A percentile compares a stretch with the other conserved stretches of the same genome.
These are phyloP conservation scores for Lycodopsis pacificus DNA, from an alignment of 2,797 vertebrate genomes.

Conservation along the genomic window DNA sequence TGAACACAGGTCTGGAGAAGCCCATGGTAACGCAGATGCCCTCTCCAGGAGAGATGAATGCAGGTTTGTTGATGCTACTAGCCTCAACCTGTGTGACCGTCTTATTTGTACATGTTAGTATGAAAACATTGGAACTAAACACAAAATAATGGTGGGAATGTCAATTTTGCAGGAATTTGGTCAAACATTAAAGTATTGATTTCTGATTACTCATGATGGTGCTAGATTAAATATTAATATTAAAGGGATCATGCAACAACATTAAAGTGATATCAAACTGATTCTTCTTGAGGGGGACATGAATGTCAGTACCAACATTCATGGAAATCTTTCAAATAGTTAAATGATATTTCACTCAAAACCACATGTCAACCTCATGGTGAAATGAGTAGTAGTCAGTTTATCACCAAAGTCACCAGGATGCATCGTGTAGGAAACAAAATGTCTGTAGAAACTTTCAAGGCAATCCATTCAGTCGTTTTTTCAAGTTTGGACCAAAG, in stretches of 20 bases:
- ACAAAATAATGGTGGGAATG: neutral
- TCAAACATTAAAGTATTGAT: neutral
- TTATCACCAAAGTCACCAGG: neutral
- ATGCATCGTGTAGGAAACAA: neutral
- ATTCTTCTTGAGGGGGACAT: neutral
- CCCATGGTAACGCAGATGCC: neutral
- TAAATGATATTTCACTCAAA: neutral
- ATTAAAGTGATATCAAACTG: too few relatives aligned
- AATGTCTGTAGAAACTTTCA: neutral
- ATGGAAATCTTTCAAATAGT: neutral
- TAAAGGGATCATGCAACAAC: neutral
- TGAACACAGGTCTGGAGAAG: too few relatives aligned
- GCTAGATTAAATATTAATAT: neutral
- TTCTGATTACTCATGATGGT: neutral
- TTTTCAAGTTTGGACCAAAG: neutral
- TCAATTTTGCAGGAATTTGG: neutral
- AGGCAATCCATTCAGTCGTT: neutral
- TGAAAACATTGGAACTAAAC: neutral
- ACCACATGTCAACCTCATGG: neutral
- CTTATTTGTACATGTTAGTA: neutral
- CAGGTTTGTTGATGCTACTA: too few relatives aligned
- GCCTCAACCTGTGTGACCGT: neutral
- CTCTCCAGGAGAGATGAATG: too few relatives aligned
- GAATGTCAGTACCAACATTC: neutral
- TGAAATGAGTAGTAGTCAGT: neutral